Conservation (phyloP, 2,797 vertebrate genomes). For the Heliangelus exortis region DNA sequence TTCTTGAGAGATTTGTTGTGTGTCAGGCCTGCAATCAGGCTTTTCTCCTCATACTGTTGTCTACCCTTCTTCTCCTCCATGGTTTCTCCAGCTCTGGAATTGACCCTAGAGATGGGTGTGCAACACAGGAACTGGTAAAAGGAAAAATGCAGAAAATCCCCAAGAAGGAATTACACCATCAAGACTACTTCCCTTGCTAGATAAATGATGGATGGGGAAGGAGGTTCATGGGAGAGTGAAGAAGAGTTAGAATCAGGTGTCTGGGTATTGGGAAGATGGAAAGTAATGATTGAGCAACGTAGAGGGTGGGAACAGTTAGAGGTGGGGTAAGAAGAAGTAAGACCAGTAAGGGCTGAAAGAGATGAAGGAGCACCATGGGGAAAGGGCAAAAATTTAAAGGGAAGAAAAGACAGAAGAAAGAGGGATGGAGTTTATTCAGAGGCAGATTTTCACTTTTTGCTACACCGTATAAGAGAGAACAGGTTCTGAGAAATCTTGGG, state of each 20-base stretch:
- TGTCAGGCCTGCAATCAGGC: not conserved
- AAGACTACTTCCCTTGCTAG: not conserved
- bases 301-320: not conserved
- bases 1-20: not conserved
- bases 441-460: not conserved
- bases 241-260: not conserved
- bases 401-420: not conserved
- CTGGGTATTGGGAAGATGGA: not conserved
- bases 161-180: not conserved
- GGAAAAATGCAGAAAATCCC: not conserved
- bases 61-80: not conserved
- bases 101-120: not conserved
- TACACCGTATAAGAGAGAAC: not conserved
- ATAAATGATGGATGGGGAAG: not conserved
- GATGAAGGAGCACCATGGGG: not conserved
- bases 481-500: not conserved
- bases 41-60: not conserved
- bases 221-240: not conserved
- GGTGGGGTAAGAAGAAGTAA: not conserved
- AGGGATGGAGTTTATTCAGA: not conserved
- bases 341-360: not conserved
- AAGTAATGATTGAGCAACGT: not conserved
- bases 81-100: not conserved
- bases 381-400: not conserved
- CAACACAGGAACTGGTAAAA: not conserved